Evolutionary conservation across 2,113 vertebrate species (phyloP).

Genomic region (Leptocoma aspasia): DNA sequence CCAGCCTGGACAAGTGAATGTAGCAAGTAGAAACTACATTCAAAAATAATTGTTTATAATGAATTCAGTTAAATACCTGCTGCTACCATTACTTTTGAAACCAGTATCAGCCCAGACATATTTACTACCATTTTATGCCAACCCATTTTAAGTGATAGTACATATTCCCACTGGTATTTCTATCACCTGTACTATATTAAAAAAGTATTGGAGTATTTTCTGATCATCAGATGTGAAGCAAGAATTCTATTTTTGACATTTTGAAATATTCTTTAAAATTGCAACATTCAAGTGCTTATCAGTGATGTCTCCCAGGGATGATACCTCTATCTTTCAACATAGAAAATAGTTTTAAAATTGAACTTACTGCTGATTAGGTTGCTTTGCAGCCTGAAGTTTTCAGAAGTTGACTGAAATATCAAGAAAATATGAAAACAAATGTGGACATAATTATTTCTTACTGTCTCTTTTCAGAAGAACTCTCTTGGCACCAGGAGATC

Average conservation of each 20-base stretch:
- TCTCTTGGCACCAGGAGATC: background rate
- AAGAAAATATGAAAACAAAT: background rate
- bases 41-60: background rate
- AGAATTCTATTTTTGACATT: background rate
- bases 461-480: background rate
- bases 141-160: background rate
- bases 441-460: background rate
- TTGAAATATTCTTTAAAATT: background rate
- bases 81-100: background rate
- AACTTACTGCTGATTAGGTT: background rate
- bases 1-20: background rate
- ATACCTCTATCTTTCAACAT: background rate
- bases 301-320: background rate
- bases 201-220: background rate
- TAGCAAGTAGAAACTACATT: background rate
- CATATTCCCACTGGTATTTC: background rate
- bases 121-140: background rate
- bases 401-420: background rate
- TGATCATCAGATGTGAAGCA: background rate
- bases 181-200: background rate
- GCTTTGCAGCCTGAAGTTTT: background rate
- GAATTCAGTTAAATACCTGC: background rate
- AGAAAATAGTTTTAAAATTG: conserved; percentile 22
- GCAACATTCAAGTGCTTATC: background rate
- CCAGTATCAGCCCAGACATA: background rate